These are phyloP conservation scores for Poeciliopsis prolifica DNA, from an alignment of 2,113 vertebrate genomes.

Conservation along the genomic window DNA sequence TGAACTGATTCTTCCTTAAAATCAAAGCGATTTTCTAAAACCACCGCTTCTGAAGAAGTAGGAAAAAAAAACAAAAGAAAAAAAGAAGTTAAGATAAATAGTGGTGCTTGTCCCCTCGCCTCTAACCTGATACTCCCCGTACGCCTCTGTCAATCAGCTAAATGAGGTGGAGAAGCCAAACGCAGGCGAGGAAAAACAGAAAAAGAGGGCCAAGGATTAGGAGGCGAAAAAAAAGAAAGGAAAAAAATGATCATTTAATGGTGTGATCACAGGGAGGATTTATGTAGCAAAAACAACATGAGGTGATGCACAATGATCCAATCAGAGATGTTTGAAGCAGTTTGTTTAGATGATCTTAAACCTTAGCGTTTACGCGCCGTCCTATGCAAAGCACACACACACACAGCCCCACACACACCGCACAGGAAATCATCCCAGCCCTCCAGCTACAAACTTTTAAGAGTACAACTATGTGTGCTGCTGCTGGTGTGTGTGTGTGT, in stretches of 20 bases:
- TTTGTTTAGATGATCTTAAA: slow-evolving; percentile 62
- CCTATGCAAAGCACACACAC: slow-evolving; percentile 4
- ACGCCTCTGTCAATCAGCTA: slow-evolving; percentile 73
- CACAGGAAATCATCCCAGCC: slow-evolving; percentile 72
- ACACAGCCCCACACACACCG: neutral
- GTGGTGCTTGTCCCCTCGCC: slow-evolving; percentile 53
- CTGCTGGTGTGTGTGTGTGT: slow-evolving; percentile 30
- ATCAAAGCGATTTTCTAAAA: slow-evolving; percentile 43
- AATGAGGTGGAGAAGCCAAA: slow-evolving; percentile 69
- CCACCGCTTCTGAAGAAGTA: neutral
- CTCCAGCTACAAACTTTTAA: slow-evolving; percentile 76
- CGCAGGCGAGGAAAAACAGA: slow-evolving; percentile 52
- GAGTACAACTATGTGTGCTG: slow-evolving; percentile 66
- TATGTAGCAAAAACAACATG: slow-evolving; percentile 34
- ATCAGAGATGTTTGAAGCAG: slow-evolving; percentile 62
- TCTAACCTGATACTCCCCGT: slow-evolving; percentile 67
- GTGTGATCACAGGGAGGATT: slow-evolving; percentile 48
- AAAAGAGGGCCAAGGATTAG: slow-evolving; percentile 42
- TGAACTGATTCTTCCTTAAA: slow-evolving; percentile 44
- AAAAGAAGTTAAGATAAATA: slow-evolving; percentile 58
- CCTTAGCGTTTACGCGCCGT: neutral
- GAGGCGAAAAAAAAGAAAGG: slow-evolving; percentile 3
- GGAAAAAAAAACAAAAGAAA: neutral
- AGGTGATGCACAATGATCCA: slow-evolving; percentile 38
- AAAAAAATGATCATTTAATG: slow-evolving; percentile 37